Evolutionary conservation across 1,140 invertebrate genomes (phyloP).

Genomic region (Ostrea denselamellosa): DNA sequence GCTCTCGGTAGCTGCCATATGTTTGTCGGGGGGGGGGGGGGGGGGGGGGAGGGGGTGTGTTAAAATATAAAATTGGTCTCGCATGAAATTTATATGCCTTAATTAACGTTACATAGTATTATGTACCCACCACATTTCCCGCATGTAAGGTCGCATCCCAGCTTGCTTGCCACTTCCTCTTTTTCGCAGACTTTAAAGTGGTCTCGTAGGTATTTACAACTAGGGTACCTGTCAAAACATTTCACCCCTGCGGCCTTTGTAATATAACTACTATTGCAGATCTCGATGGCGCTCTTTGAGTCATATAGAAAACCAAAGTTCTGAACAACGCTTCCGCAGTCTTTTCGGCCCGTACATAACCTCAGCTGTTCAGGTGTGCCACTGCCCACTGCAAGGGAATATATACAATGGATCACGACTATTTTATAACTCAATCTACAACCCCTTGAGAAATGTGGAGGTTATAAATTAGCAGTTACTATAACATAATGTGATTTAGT

Average conservation of each 20-base stretch:
- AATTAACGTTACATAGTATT: no score
- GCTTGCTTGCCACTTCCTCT: background rate
- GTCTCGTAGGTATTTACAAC: background rate
- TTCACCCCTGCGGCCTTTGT: background rate
- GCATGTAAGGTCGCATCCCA: constrained; percentile 38
- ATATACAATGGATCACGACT: background rate
- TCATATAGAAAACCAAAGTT: constrained; percentile 35
- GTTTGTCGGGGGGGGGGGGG: no score
- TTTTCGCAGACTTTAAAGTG: constrained; percentile 20
- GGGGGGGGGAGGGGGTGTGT: no score
- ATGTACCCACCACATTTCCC: constrained; percentile 28
- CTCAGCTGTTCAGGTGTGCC: background rate
- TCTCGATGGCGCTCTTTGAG: background rate
- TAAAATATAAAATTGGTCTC: no score
- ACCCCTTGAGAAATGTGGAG: background rate
- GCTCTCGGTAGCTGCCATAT: no score
- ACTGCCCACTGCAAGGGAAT: background rate
- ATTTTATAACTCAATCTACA: background rate
- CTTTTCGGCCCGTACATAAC: background rate
- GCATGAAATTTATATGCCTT: no score
- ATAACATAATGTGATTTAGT: background rate
- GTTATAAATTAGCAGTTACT: background rate
- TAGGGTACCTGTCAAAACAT: constrained; percentile 12
- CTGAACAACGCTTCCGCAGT: constrained; percentile 35
- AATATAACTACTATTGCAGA: constrained; percentile 12